These are phyloP conservation scores for Actinostola sp. DNA, from an alignment of 92 coral and sea anemone genomes.

Conservation along the genomic window DNA sequence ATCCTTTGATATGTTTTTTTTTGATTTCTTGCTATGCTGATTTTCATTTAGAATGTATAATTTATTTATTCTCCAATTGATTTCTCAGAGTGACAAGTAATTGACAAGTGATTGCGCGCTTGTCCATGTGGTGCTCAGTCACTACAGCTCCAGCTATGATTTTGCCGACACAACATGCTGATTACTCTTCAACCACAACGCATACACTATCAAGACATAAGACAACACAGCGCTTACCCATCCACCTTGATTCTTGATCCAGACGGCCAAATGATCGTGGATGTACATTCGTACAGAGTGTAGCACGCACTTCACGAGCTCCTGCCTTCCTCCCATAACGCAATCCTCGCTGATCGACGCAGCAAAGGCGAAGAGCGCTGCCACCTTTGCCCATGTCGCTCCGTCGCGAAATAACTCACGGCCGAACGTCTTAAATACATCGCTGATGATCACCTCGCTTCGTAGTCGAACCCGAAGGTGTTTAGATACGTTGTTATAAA, in stretches of 20 bases:
- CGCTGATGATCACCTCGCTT: constrained; percentile 85
- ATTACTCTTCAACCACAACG: no score
- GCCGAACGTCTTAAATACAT: constrained; percentile 79
- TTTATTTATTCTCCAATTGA: no score
- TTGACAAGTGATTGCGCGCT: no score
- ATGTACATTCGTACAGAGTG: constrained; percentile 78
- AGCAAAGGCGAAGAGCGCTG: constrained; percentile 88
- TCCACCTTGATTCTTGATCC: constrained; percentile 92
- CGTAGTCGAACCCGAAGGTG: constrained; percentile 80
- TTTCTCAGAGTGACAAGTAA: no score
- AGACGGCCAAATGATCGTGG: constrained; percentile 83
- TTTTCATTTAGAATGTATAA: no score
- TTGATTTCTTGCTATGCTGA: no score
- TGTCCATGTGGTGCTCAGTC: no score
- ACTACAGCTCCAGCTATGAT: no score
- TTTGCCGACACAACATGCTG: no score
- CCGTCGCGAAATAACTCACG: constrained; percentile 84
- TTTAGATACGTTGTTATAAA: constrained; percentile 84
- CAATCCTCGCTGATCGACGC: constrained; percentile 90
- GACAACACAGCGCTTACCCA: constrained; percentile 72
- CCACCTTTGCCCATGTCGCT: constrained; percentile 86
- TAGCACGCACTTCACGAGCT: constrained; percentile 76
- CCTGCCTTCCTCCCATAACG: constrained; percentile 78
- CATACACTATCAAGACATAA: not conserved
- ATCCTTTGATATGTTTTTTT: no score